Conservation (phyloP, 1,140 invertebrate species). For the Trypoxylus dichotomus region DNA sequence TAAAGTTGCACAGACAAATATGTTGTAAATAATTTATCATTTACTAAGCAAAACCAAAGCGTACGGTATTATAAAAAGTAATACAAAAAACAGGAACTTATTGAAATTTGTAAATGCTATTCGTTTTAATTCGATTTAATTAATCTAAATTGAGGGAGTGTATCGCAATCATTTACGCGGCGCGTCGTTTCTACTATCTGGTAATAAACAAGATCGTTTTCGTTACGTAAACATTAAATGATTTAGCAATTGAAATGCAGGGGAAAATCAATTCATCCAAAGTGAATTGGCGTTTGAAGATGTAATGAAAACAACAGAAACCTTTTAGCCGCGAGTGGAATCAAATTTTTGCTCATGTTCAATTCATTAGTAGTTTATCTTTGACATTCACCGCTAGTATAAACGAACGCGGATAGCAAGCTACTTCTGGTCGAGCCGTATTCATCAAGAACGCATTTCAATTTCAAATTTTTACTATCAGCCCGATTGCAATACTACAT, state of each 20-base stretch:
- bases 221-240: conserved; percentile 24
- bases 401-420: conserved; percentile 1
- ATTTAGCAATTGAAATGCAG: conserved; percentile 22
- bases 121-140: background rate
- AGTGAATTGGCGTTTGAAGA: conserved; percentile 26
- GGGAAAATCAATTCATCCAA: conserved; percentile 12
- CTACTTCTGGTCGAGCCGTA: background rate
- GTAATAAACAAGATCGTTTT: conserved; percentile 12
- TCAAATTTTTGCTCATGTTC: conserved; percentile 49
- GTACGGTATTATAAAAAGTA: no score
- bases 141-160: background rate
- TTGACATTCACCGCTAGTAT: conserved; percentile 22
- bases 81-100: no score
- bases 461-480: conserved; percentile 33
- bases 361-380: conserved; percentile 48
- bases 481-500: conserved; percentile 17
- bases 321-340: conserved; percentile 49
- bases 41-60: no score
- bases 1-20: no score
- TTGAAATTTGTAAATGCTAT: no score
- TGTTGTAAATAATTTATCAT: no score
- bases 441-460: conserved; percentile 27
- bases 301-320: conserved; percentile 45
- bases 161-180: background rate
- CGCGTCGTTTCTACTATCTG: background rate